Conservation (phyloP, 2,797 vertebrate species). For the Myotis daubentonii region DNA sequence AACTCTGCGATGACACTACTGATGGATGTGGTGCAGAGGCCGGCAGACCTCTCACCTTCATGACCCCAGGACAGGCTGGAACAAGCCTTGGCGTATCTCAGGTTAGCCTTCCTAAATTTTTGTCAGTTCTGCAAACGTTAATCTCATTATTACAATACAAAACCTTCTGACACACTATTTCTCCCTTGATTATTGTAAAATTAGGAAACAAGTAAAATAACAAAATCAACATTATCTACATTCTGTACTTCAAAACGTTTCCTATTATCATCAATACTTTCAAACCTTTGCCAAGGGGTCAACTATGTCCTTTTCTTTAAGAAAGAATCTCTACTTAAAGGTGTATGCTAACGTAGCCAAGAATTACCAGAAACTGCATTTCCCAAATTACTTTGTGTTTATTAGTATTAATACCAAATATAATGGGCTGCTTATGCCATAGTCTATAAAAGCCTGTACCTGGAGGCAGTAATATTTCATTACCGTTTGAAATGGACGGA, state of each 20-base stretch:
- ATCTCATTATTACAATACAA: conserved; percentile 15
- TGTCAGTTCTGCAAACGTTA: neutral
- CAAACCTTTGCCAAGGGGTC: neutral
- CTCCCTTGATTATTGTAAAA: neutral
- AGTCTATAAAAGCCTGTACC: neutral
- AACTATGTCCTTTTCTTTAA: neutral
- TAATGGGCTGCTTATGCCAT: neutral
- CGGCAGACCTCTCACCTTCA: neutral
- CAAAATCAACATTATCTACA: neutral
- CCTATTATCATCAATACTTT: neutral
- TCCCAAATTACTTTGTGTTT: neutral
- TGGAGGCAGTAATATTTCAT: neutral
- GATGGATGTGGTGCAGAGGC: neutral
- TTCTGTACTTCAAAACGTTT: neutral
- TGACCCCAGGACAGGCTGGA: neutral
- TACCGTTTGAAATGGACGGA: neutral
- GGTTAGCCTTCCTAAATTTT: neutral
- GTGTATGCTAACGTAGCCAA: neutral
- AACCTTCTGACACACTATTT: neutral
- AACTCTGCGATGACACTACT: neutral
- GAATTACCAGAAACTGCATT: neutral
- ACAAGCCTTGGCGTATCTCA: neutral
- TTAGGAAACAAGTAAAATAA: neutral
- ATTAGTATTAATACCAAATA: neutral
- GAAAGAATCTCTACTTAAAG: neutral